Conservation (phyloP, 1,140 invertebrate species). For the Parasteatoda tepidariorum region DNA sequence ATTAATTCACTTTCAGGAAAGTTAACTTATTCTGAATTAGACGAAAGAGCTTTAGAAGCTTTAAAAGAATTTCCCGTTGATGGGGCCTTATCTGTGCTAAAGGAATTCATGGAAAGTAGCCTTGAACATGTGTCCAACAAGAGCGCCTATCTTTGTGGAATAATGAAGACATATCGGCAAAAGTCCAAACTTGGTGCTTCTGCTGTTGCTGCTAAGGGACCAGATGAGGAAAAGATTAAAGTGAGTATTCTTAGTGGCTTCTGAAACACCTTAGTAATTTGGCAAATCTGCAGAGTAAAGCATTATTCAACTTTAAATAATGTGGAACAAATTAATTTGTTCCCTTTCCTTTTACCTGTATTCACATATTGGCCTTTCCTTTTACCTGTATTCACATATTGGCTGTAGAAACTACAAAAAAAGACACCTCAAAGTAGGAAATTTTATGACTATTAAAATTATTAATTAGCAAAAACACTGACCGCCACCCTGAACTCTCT, state of each 20-base stretch:
- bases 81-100: constrained; percentile 91
- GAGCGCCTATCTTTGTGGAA: constrained; percentile 96
- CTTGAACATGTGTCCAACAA: constrained; percentile 98
- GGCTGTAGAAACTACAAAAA: too few species aligned
- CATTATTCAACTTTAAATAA: neutral
- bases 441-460: too few species aligned
- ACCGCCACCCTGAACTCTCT: too few species aligned
- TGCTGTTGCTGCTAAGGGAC: constrained; percentile 78
- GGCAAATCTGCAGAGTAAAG: neutral
- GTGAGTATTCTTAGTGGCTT: constrained; percentile 69
- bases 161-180: constrained; percentile 97
- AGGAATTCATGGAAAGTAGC: constrained; percentile 96
- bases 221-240: constrained; percentile 96
- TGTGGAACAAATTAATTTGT: too few species aligned
- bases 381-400: too few species aligned
- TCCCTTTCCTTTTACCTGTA: too few species aligned
- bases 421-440: too few species aligned
- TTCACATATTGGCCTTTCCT: too few species aligned
- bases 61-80: constrained; percentile 97
- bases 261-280: too few species aligned
- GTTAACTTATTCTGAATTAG: constrained; percentile 91
- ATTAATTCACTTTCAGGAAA: constrained; percentile 74
- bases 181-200: constrained; percentile 72
- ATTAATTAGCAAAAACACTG: too few species aligned
- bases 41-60: constrained; percentile 94